Base-by-base conservation (phyloP, 2,113 vertebrate species). In the Rhadina sibilatrix region DNA sequence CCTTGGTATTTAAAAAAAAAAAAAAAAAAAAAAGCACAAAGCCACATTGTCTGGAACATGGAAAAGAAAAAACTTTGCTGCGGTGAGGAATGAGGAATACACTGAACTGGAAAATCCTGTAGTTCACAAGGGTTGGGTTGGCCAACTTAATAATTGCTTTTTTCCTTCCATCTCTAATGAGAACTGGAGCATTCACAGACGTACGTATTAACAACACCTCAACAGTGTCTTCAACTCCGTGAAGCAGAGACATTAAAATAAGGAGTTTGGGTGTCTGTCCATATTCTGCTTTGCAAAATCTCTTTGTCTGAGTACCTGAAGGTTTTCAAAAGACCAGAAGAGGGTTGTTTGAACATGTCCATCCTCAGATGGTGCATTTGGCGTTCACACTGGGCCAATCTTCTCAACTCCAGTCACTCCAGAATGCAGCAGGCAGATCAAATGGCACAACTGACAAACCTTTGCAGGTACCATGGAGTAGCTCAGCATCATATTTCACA, bases 21-120 rank as follows among this genome's bases (percentile, higher is more conserved):
- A 87, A 59, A 80, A 86, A 79, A 54, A 84, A 59, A 59, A 69
- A 15, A 40, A 12, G 37, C 16, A 79, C 46, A 94, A 96, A 83
- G 83, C n/a, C 50, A 12, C 11, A 0, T 69, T 82, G 84, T 85
- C 46, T 72, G n/a, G 42, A 66, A 61, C 19, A 21, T 27, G 12
- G 37, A 61, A 75, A 74, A 79, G 69, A 66, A 70, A 78, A 37
- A 75, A 31, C 47, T 86, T 52, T 15, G 25, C 49, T 79, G 49
- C 2, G 24, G 60, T 10, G 37, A 82, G 54, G 57, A 84, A 91
- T 56, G 56, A 79, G 22, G 91, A 89, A 79, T 89, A 96, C n/a
- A 61, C 74, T 87, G 81, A 87, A 95, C 91, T 92, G 91, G 91
- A 96, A 96, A 96, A 95, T 93, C 93, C 91, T 85, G 95, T 96